Evolutionary conservation across 2,113 vertebrate species (phyloP).

Genomic region (Carassius gibelio): DNA sequence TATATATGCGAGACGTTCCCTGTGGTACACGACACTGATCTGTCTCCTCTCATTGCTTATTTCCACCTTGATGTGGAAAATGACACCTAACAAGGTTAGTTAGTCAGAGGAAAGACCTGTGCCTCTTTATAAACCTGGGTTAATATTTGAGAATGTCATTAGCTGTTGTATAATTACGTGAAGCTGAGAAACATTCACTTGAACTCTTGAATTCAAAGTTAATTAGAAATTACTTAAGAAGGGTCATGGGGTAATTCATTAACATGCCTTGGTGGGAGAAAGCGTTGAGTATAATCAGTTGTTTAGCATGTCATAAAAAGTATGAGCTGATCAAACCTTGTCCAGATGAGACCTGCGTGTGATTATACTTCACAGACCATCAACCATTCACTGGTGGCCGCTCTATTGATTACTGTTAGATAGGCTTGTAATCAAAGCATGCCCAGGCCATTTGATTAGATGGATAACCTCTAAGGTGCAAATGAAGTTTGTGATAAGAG

Average conservation of each 20-base stretch:
- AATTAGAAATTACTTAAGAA: slow-evolving; percentile 68
- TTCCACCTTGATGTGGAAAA: slow-evolving; percentile 12
- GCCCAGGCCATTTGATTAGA: slow-evolving; percentile 30
- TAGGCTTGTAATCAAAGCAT: slow-evolving; percentile 22
- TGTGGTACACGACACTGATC: not conserved
- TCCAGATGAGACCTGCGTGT: slow-evolving; percentile 1
- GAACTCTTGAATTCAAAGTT: slow-evolving; percentile 64
- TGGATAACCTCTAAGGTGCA: slow-evolving; percentile 20
- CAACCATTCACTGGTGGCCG: not conserved
- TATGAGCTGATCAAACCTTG: not conserved
- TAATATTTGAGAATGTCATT: slow-evolving; percentile 57
- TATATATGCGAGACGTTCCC: not conserved
- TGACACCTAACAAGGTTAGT: slow-evolving; percentile 30
- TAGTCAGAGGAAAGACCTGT: slow-evolving; percentile 28
- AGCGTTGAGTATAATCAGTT: not conserved
- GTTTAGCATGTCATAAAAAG: slow-evolving; percentile 13
- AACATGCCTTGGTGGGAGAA: slow-evolving; percentile 20
- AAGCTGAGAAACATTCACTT: slow-evolving; percentile 67
- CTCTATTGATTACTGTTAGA: slow-evolving; percentile 34
- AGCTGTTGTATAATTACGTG: slow-evolving; percentile 68
- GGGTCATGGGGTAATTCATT: slow-evolving; percentile 22
- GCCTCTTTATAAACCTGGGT: slow-evolving; percentile 42
- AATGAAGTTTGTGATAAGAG: slow-evolving; percentile 19
- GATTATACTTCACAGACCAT: slow-evolving; percentile 26
- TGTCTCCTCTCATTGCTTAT: not conserved